A percentile compares a stretch with the other conserved stretches of the same genome.
These are phyloP conservation scores for Callithrix jacchus DNA, from an alignment of 2,113 vertebrate genomes.

Conservation along the genomic window DNA sequence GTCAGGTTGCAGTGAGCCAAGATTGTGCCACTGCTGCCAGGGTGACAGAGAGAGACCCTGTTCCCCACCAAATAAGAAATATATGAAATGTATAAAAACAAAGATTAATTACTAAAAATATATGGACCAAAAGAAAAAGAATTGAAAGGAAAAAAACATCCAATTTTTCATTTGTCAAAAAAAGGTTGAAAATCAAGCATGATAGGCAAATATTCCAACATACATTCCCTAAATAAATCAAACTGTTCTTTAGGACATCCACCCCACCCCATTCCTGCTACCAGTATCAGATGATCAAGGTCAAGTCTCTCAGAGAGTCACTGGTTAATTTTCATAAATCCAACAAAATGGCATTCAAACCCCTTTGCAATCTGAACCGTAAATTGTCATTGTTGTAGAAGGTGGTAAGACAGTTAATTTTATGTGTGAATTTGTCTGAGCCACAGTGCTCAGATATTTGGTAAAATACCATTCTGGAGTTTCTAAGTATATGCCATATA, in stretches of 20 bases:
- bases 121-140: background rate
- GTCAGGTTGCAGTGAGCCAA: no score
- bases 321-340: background rate
- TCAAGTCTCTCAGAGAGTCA: background rate
- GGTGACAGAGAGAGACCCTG: no score
- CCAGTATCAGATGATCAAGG: background rate
- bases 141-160: background rate
- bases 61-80: background rate
- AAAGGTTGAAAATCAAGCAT: background rate
- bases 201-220: background rate
- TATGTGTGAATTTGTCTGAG: background rate
- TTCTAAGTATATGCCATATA: no score
- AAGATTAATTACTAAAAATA: constrained; percentile 19
- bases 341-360: background rate
- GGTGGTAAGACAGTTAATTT: background rate
- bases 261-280: background rate
- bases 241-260: background rate
- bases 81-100: background rate
- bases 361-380: background rate
- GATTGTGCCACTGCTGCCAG: no score
- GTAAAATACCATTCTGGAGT: background rate
- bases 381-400: background rate
- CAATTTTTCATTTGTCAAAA: background rate
- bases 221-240: background rate
- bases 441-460: background rate